phyloP scores from a whole-genome alignment of 2,888 invertebrate species.

The Drepana falcataria region DNA sequence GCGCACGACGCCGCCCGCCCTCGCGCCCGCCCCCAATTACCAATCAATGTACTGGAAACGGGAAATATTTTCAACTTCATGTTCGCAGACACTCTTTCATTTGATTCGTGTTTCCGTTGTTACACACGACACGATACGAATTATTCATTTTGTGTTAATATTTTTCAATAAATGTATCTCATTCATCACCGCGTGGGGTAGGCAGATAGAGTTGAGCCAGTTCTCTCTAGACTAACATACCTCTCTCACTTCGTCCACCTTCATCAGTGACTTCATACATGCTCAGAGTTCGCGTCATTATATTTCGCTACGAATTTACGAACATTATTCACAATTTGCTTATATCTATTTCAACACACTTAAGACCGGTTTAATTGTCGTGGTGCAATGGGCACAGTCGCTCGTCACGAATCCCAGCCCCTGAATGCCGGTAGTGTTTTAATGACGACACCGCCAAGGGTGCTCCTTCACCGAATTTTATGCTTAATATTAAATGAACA shows the following conservation, averaged over 20 bases:
- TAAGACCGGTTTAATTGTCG: neutral
- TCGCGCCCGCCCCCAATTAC: constrained; percentile 31
- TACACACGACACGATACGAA: neutral
- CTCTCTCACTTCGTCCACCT: no score
- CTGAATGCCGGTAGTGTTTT: constrained; percentile 11
- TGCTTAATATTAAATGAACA: neutral
- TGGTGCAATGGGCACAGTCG: constrained; percentile 7
- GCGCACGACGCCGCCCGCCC: constrained; percentile 6
- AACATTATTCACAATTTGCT: no score
- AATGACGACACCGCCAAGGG: constrained; percentile 4
- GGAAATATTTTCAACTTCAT: constrained; percentile 39
- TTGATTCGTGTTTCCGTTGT: constrained; percentile 19
- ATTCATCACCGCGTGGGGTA: no score
- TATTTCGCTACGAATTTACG: no score
- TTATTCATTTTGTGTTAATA: no score
- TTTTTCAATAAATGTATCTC: no score
- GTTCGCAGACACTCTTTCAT: constrained; percentile 40
- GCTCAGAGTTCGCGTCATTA: no score
- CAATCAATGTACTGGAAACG: constrained; percentile 62
- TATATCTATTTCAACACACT: no score
- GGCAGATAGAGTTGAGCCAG: no score
- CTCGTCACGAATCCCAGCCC: constrained; percentile 1
- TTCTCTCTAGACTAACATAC: no score
- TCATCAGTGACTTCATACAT: no score
- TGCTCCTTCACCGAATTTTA: neutral